Evolutionary conservation across 2,797 vertebrate species (phyloP).

Genomic region (Tapirus indicus): DNA sequence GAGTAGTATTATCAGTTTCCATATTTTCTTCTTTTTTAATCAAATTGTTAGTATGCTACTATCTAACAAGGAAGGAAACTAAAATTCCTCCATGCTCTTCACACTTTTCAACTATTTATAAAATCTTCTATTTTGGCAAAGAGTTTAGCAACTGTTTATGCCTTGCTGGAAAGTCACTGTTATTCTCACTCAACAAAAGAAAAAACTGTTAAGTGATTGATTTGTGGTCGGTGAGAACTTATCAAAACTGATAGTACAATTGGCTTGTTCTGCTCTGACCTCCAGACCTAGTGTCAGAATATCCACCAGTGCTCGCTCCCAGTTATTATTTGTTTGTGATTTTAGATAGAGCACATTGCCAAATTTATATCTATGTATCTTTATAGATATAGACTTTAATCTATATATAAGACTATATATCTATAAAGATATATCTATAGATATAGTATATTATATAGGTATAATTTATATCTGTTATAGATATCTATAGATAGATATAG

Average conservation of each 20-base stretch:
- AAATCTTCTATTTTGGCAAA: slow-evolving; percentile 68
- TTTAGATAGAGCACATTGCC: not conserved
- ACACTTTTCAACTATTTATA: slow-evolving; percentile 62
- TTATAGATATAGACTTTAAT: too few relatives aligned
- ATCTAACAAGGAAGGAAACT: slow-evolving; percentile 51
- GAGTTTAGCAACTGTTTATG: slow-evolving; percentile 69
- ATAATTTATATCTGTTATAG: too few relatives aligned
- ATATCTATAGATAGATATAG: too few relatives aligned
- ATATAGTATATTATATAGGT: too few relatives aligned
- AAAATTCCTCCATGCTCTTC: slow-evolving; percentile 55
- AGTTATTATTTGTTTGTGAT: not conserved
- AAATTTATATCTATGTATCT: not conserved
- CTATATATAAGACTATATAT: too few relatives aligned
- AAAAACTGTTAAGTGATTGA: not conserved
- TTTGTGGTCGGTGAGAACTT: slow-evolving; percentile 8
- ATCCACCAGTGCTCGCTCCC: accelerated
- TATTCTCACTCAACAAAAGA: slow-evolving; percentile 55
- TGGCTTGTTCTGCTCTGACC: not conserved
- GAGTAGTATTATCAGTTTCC: not conserved
- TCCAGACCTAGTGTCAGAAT: not conserved
- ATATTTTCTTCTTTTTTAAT: slow-evolving; percentile 38
- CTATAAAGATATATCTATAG: too few relatives aligned
- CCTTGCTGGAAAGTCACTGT: slow-evolving; percentile 58
- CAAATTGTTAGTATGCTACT: slow-evolving; percentile 26
- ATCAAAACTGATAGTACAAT: not conserved